Evolutionary conservation across 2,797 vertebrate species (phyloP).

Genomic region (Chrosomus eos): DNA sequence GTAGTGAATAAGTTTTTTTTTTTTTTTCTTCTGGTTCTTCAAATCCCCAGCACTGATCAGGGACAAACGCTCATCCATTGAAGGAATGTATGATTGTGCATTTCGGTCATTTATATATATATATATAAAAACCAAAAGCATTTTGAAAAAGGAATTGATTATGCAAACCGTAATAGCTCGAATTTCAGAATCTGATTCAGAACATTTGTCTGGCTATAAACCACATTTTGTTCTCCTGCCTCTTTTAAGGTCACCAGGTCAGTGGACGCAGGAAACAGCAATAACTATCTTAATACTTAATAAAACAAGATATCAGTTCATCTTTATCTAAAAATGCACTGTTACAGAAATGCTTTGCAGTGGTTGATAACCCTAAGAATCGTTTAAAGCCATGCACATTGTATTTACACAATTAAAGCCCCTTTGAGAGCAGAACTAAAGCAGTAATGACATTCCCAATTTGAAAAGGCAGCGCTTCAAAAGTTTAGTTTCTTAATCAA

Average conservation of each 20-base stretch:
- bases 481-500: slow-evolving; percentile 41
- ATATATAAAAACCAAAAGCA: slow-evolving; percentile 63
- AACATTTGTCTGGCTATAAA: slow-evolving; percentile 5
- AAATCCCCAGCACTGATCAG: slow-evolving; percentile 67
- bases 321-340: slow-evolving; percentile 29
- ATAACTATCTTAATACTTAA: slow-evolving; percentile 63
- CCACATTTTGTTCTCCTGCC: slow-evolving; percentile 24
- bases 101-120: slow-evolving; percentile 69
- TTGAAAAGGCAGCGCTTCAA: slow-evolving; percentile 31
- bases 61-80: slow-evolving; percentile 75
- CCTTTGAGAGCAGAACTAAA: slow-evolving; percentile 32
- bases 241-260: slow-evolving; percentile 38
- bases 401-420: slow-evolving; percentile 11
- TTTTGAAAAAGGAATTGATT: slow-evolving; percentile 65
- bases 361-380: slow-evolving; percentile 38
- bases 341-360: slow-evolving; percentile 23
- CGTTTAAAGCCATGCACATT: slow-evolving; percentile 28
- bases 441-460: slow-evolving; percentile 43
- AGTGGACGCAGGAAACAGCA: slow-evolving; percentile 73
- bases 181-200: slow-evolving; percentile 51
- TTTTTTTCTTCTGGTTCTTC: slow-evolving; percentile 24
- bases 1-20: slow-evolving; percentile 24
- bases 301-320: slow-evolving; percentile 5
- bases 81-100: slow-evolving; percentile 77
- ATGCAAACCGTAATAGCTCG: slow-evolving; percentile 58